Evolutionary conservation across 2,888 invertebrate species (phyloP).

Genomic region (Oligia latruncula): DNA sequence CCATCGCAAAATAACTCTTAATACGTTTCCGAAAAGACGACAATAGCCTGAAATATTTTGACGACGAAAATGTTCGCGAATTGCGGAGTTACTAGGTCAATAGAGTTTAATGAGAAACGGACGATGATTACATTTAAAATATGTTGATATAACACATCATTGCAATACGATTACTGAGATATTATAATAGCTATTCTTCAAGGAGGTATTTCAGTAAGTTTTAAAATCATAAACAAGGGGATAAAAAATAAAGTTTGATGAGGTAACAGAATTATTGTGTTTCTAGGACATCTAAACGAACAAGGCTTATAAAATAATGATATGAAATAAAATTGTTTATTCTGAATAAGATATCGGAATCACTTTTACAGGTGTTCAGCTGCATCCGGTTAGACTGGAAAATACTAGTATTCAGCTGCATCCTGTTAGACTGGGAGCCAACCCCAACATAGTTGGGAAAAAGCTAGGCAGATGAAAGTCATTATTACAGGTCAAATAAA

Average conservation of each 20-base stretch:
- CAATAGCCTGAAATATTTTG: slow-evolving; percentile 45
- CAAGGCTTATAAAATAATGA: neutral
- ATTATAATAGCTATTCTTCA: neutral
- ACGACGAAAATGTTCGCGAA: slow-evolving; percentile 42
- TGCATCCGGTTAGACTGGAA: too few relatives aligned
- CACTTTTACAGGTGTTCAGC: neutral
- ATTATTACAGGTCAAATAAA: neutral
- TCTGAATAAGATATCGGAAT: neutral
- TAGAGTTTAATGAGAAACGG: slow-evolving; percentile 59
- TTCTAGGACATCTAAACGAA: neutral
- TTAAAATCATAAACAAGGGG: slow-evolving; percentile 3
- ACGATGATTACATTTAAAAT: slow-evolving; percentile 19
- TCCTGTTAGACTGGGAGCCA: too few relatives aligned
- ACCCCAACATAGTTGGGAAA: too few relatives aligned
- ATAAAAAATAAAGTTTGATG: neutral
- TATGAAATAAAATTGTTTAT: neutral
- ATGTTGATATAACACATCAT: slow-evolving; percentile 8
- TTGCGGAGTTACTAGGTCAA: slow-evolving; percentile 69
- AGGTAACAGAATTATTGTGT: neutral
- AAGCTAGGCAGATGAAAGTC: too few relatives aligned
- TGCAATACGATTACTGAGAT: neutral
- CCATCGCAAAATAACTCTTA: slow-evolving; percentile 36
- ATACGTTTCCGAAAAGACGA: slow-evolving; percentile 27
- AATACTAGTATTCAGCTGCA: too few relatives aligned
- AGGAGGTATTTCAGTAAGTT: neutral